Evolutionary conservation across 2,888 invertebrate genomes (phyloP).

Genomic region (Brenthis hecate): DNA sequence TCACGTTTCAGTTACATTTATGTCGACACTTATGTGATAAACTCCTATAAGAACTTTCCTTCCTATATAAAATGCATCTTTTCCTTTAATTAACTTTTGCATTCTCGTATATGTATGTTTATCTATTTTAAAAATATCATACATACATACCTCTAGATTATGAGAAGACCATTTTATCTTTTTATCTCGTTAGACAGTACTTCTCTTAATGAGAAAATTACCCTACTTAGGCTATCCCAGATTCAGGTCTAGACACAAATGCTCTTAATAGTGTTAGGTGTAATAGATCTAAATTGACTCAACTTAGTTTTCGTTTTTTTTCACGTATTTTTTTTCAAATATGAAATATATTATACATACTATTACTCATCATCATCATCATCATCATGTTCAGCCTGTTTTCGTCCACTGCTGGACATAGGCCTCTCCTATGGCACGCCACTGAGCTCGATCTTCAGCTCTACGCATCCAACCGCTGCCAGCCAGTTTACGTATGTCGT

Average conservation of each 20-base stretch:
- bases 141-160: not conserved
- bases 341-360: too few species aligned
- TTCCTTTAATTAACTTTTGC: not conserved
- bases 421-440: too few species aligned
- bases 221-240: constrained; percentile 10
- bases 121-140: not conserved
- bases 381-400: too few species aligned
- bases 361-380: too few species aligned
- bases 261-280: not conserved
- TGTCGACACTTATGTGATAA: too few species aligned
- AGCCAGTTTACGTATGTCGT: too few species aligned
- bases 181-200: not conserved
- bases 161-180: not conserved
- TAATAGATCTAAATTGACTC: constrained; percentile 8
- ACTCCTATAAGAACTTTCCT: not conserved
- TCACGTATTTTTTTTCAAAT: too few species aligned
- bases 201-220: not conserved
- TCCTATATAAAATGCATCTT: too few species aligned
- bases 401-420: too few species aligned
- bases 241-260: constrained; percentile 4
- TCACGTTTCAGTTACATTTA: too few species aligned
- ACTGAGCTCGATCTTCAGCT: too few species aligned
- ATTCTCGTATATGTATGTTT: not conserved
- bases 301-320: not conserved
- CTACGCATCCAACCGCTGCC: too few species aligned